A percentile compares a stretch with the other conserved stretches of the same genome.
These are phyloP conservation scores for Drosophila novamexicana DNA, from an alignment of 1,140 invertebrate genomes.

Conservation along the genomic window DNA sequence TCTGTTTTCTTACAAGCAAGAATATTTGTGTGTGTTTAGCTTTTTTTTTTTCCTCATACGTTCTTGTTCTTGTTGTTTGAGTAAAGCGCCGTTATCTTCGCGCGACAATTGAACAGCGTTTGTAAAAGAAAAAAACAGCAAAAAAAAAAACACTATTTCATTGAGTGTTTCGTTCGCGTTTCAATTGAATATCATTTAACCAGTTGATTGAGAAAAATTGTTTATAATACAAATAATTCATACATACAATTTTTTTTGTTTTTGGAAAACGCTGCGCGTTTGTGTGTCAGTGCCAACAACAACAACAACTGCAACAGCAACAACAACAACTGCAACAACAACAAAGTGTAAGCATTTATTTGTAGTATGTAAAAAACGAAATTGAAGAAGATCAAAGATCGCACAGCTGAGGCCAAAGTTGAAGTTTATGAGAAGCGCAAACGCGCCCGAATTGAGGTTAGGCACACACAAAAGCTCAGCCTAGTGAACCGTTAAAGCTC, in stretches of 20 bases:
- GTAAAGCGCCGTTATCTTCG: conserved; percentile 12
- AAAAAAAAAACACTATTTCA: conserved; percentile 4
- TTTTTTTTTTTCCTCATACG: neutral
- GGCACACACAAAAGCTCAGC: conserved; percentile 8
- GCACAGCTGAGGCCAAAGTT: neutral
- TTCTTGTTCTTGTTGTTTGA: conserved; percentile 9
- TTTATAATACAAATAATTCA: neutral
- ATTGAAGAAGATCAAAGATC: conserved; percentile 12
- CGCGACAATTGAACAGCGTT: conserved; percentile 5
- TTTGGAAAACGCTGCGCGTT: conserved; percentile 3
- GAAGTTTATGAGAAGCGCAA: neutral
- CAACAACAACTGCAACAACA: neutral
- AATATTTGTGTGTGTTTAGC: neutral
- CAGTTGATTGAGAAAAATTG: conserved; percentile 22
- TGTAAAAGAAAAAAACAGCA: neutral
- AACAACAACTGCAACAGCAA: neutral
- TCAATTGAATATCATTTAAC: conserved; percentile 38
- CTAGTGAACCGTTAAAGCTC: conserved; percentile 8
- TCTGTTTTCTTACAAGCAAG: conserved; percentile 13
- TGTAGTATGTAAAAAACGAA: neutral
- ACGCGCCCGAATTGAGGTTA: conserved; percentile 4
- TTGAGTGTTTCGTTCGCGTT: conserved; percentile 21
- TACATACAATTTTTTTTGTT: neutral
- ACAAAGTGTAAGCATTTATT: conserved; percentile 9
- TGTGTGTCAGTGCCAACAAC: conserved; percentile 55